These are phyloP conservation scores for Mareca penelope DNA, from an alignment of 2,797 vertebrate genomes.

Conservation along the genomic window DNA sequence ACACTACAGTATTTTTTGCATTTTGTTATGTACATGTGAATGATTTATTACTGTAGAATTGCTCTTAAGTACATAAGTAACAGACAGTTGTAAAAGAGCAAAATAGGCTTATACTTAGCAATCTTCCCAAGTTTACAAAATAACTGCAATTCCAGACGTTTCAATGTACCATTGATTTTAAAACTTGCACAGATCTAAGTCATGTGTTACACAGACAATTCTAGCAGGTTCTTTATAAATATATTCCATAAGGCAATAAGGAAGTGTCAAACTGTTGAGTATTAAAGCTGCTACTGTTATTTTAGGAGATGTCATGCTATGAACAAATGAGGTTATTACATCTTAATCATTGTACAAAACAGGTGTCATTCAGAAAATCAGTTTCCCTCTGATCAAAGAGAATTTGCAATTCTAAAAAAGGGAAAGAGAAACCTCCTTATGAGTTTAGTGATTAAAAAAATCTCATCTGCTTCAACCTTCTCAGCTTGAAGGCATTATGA, in stretches of 20 bases:
- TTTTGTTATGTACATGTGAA: neutral
- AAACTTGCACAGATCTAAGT: conserved; percentile 15
- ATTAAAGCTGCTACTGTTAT: conserved; percentile 40
- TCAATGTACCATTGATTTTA: neutral
- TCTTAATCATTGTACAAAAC: conserved; percentile 1
- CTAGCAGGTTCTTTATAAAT: conserved; percentile 35
- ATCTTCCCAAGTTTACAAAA: neutral
- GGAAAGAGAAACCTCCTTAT: neutral
- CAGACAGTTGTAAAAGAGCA: neutral
- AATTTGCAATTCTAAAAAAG: neutral
- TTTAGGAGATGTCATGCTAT: neutral
- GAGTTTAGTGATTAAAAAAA: neutral
- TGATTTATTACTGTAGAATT: neutral
- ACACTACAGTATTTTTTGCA: neutral
- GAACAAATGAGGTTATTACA: conserved; percentile 12
- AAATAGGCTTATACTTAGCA: neutral
- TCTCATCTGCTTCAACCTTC: neutral
- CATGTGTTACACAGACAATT: conserved; percentile 17
- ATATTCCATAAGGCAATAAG: conserved; percentile 45
- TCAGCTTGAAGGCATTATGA: neutral
- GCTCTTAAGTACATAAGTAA: neutral
- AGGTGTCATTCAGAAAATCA: neutral
- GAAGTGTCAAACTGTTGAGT: conserved; percentile 45
- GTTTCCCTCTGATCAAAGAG: neutral
- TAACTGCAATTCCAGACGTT: conserved; percentile 7